Base-by-base conservation (phyloP, 2,797 vertebrate genomes). In the Labeo calbasu region DNA sequence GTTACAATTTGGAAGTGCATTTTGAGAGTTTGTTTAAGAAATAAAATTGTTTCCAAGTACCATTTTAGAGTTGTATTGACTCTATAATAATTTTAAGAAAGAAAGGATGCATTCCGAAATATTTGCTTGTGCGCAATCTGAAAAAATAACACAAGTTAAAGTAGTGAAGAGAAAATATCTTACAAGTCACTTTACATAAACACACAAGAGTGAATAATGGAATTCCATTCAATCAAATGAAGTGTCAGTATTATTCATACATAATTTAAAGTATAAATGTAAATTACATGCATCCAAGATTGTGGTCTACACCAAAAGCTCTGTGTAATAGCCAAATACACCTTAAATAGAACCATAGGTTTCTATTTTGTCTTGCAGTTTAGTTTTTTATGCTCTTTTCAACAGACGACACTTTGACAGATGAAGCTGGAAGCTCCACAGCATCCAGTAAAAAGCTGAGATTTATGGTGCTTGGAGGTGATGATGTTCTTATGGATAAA, bases 381-480 rank as follows among this genome's bases (percentile, higher is more conserved):
- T 55, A 36, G 15, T 5, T 69, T 43, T 28, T 1, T 46, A n/a
- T 76, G 21, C 53, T 21, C n/a, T 65, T 23, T 59, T 79, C 51
- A 72, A 53, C 83, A 85, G 40, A 21, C 32, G 28, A n/a, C 46
- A 36, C 5, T n/a, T 11, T 23, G 14, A 25, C 5, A 32, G 1
- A 13, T 14, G 25, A 23, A 59, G 21, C 12, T 2, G 36, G 5
- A 8, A 25, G 4, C 0, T 65, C 46, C 50, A 59, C 8, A 19
- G 36, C n/a, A 2, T 11, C 11, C 13, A 40, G 0, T 6, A 0
- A 72, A 23, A n/a, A 51, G 9, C 46, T 28, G 25, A 66, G 85
- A 59, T 36, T 83, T 10, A 59, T 83, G 5, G 46, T 83, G 1
- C 75, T 86, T 8, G 75, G 85, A 57, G 48, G 48, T 43, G 68